These are phyloP conservation scores for Phyllostomus hastatus DNA, from an alignment of 2,113 vertebrate genomes.

Conservation along the genomic window DNA sequence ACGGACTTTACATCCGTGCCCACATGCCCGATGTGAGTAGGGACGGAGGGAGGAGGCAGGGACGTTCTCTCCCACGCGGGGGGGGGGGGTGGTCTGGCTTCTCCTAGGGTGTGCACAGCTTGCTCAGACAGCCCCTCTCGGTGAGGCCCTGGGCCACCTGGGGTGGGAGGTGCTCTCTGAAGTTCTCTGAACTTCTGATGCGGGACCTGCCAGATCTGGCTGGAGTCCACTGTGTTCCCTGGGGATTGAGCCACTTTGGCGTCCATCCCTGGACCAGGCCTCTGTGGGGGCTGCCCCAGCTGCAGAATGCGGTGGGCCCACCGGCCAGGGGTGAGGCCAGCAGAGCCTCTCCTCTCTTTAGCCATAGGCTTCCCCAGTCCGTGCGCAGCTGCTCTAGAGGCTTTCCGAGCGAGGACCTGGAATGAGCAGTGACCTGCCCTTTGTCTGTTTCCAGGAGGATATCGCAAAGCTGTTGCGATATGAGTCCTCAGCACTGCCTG, in stretches of 20 bases:
- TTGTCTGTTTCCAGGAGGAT: conserved; percentile 86
- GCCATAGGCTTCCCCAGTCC: background rate
- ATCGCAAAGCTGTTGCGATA: conserved; percentile 93
- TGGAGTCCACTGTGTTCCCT: background rate
- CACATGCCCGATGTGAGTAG: background rate
- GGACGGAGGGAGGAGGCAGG: background rate
- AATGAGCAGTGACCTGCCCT: fast-evolving
- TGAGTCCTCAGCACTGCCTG: conserved; percentile 90
- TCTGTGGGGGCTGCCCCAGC: background rate
- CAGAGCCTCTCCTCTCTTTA: background rate
- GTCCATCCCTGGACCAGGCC: background rate
- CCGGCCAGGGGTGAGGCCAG: background rate
- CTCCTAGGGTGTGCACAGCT: fast-evolving
- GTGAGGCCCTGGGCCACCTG: background rate
- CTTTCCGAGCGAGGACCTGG: background rate
- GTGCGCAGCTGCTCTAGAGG: background rate
- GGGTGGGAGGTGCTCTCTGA: background rate
- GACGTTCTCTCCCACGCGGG: background rate
- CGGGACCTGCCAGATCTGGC: background rate
- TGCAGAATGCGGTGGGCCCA: background rate
- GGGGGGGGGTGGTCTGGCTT: background rate
- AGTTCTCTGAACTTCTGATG: background rate
- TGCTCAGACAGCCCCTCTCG: background rate
- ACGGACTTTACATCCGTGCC: background rate
- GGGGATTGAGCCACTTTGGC: background rate